A percentile compares a stretch with the other conserved stretches of the same genome.
Evolutionary conservation across 1,140 invertebrate genomes (phyloP).

Genomic region (honey bee (Apis mellifera)): Amel_HAv3.1 CM009933.2:12805001-12805500

Average conservation of each 20-base stretch:
- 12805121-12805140: slow-evolving; percentile 24
- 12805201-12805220: slow-evolving; percentile 2
- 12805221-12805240: slow-evolving; percentile 1
- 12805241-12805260: slow-evolving; percentile 25
- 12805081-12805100: slow-evolving; percentile 31
- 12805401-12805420: too few species aligned
- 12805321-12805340: too few species aligned
- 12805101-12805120: slow-evolving; percentile 27
- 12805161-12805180: slow-evolving; percentile 30
- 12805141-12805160: slow-evolving; percentile 34
- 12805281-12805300: slow-evolving; percentile 3
- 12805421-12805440: too few species aligned
- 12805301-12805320: neutral
- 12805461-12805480: too few species aligned
- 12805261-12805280: neutral
- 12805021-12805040: too few species aligned
- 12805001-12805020: too few species aligned
- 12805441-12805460: too few species aligned
- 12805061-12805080: slow-evolving; percentile 33
- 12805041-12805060: slow-evolving; percentile 6
- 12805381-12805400: neutral
- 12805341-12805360: too few species aligned
- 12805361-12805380: neutral
- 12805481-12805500: too few species aligned
- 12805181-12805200: slow-evolving; percentile 34